A percentile compares a stretch with the other conserved stretches of the same genome.
phyloP scores from a whole-genome alignment of 2,888 invertebrate species.

The Ormyrus nitidulus region DNA sequence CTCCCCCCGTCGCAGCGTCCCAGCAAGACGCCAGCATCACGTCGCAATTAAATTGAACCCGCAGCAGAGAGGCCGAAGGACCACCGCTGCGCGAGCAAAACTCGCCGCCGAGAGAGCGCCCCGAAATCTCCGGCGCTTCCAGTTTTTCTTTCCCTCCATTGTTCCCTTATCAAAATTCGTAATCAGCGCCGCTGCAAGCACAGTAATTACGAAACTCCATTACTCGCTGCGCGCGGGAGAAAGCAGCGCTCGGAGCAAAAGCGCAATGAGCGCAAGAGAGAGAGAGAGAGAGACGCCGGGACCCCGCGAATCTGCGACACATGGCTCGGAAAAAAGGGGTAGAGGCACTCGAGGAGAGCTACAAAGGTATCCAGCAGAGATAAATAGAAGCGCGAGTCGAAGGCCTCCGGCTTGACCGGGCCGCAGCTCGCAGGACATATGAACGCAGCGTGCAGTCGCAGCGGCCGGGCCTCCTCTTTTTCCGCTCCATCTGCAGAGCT shows the following conservation, averaged over 20 bases:
- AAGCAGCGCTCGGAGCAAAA: constrained; percentile 5
- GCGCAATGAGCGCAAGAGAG: neutral
- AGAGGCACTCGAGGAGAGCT: constrained; percentile 60
- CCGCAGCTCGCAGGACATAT: constrained; percentile 64
- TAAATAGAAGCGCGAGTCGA: constrained; percentile 69
- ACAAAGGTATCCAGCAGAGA: constrained; percentile 75
- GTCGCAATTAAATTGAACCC: constrained; percentile 43
- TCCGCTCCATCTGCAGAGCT: constrained; percentile 64
- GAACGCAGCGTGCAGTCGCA: constrained; percentile 69
- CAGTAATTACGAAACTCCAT: constrained; percentile 52
- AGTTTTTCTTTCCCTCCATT: neutral
- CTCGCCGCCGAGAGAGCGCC: neutral
- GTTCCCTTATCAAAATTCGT: constrained; percentile 47
- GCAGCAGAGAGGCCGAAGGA: neutral
- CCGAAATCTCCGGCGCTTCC: neutral
- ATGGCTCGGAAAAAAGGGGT: constrained; percentile 70
- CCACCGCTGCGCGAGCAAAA: constrained; percentile 29
- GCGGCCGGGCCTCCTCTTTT: constrained; percentile 32
- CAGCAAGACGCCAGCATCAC: constrained; percentile 23
- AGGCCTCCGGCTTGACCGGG: constrained; percentile 22
- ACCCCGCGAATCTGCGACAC: constrained; percentile 63
- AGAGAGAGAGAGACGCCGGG: constrained; percentile 6
- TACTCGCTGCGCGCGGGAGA: constrained; percentile 24
- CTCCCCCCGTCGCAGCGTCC: neutral
- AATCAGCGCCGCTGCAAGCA: constrained; percentile 26